Conservation (phyloP, 2,797 vertebrate species). For the Protonibea diacanthus region DNA sequence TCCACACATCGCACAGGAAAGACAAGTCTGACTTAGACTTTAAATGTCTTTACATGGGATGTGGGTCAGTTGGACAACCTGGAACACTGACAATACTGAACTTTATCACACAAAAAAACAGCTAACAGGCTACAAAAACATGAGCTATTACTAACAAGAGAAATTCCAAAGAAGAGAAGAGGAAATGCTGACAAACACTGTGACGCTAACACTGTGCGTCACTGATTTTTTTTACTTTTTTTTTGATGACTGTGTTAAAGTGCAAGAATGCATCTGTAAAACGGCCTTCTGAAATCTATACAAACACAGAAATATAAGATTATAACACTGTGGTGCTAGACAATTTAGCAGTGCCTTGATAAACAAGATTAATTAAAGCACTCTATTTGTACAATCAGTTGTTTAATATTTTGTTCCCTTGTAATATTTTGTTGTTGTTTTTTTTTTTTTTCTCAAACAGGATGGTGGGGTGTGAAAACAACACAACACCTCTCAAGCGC, state of each 20-base stretch:
- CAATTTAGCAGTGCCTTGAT: not conserved
- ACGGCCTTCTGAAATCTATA: constrained; percentile 2
- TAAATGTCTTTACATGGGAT: not conserved
- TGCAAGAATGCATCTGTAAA: not conserved
- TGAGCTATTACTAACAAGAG: constrained; percentile 7
- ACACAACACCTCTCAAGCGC: not conserved
- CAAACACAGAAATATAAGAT: not conserved
- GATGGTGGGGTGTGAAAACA: not conserved
- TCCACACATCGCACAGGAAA: not conserved
- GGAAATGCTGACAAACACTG: constrained; percentile 47
- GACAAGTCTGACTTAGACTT: not conserved
- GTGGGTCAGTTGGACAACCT: not conserved
- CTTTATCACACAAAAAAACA: not conserved
- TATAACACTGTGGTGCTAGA: not conserved
- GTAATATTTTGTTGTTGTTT: constrained; percentile 2
- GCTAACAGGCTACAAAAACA: not conserved
- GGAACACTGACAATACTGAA: not conserved
- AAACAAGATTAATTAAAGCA: not conserved
- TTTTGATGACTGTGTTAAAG: not conserved
- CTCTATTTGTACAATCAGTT: not conserved
- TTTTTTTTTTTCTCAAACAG: constrained; percentile 5
- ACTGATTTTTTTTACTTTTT: not conserved
- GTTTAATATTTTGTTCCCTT: not conserved
- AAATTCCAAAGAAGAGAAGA: constrained; percentile 54
- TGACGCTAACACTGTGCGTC: constrained; percentile 47